A percentile compares a stretch with the other conserved stretches of the same genome.
These are phyloP conservation scores for Panzeria rudis DNA, from an alignment of 2,888 invertebrate genomes.

Conservation along the genomic window DNA sequence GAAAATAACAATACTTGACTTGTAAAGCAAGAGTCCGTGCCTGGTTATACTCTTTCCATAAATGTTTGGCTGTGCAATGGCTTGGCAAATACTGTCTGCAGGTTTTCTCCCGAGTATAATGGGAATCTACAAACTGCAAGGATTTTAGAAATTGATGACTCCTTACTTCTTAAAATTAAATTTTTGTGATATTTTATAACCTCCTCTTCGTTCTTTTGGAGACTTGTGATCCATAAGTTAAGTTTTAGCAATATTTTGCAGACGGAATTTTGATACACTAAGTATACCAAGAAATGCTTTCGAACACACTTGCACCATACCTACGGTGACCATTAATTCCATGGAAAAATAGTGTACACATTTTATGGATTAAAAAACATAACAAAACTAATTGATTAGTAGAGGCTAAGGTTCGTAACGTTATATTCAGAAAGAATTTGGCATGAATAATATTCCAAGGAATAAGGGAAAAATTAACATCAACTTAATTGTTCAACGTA, in stretches of 20 bases:
- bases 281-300: conserved; percentile 26
- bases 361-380: too few species aligned
- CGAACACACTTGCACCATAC: background rate
- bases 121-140: background rate
- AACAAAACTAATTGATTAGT: too few species aligned
- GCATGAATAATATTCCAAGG: too few species aligned
- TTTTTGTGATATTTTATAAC: background rate
- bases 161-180: background rate
- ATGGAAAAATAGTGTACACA: too few species aligned
- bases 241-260: background rate
- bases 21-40: background rate
- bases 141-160: background rate
- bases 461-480: too few species aligned
- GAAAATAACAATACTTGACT: too few species aligned
- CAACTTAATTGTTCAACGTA: too few species aligned
- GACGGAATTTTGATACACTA: background rate
- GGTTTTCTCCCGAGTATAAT: conserved; percentile 8
- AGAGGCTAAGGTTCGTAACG: too few species aligned
- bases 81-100: conserved; percentile 5
- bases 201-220: background rate
- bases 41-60: conserved; percentile 22
- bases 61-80: conserved; percentile 15
- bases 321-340: too few species aligned
- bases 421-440: too few species aligned
- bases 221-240: background rate